A percentile compares a stretch with the other conserved stretches of the same genome.
These are phyloP conservation scores for Eristalinus sepulchralis DNA, from an alignment of 2,888 invertebrate species.

Conservation along the genomic window DNA sequence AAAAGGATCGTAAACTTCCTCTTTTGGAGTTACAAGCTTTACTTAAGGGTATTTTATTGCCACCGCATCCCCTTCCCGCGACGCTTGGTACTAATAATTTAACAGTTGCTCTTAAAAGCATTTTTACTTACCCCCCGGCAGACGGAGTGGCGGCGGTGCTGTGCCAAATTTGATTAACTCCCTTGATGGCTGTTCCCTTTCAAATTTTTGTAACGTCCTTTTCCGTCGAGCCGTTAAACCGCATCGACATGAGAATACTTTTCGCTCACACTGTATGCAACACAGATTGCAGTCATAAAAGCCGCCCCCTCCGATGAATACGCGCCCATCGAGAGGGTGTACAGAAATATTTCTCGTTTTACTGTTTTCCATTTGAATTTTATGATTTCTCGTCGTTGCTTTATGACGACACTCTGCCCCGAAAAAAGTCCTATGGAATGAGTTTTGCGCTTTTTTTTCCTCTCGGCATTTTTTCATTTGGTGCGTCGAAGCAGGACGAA, in stretches of 20 bases:
- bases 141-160: background rate
- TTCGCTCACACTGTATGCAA: constrained; percentile 43
- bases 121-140: background rate
- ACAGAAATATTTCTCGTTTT: constrained; percentile 29
- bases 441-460: constrained; percentile 22
- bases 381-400: constrained; percentile 47
- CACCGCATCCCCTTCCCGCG: background rate
- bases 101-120: background rate
- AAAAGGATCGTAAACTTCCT: background rate
- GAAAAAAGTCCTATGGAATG: constrained; percentile 40
- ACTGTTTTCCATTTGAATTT: constrained; percentile 60
- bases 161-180: background rate
- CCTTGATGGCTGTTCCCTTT: background rate
- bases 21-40: background rate
- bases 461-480: background rate
- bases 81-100: background rate
- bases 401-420: constrained; percentile 27
- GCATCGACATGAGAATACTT: constrained; percentile 13
- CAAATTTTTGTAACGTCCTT: background rate
- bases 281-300: constrained; percentile 60
- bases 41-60: background rate
- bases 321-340: background rate
- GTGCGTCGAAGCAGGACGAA: constrained; percentile 30
- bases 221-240: background rate
- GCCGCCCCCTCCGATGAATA: constrained; percentile 7